These are phyloP conservation scores for Thera britannica DNA, from an alignment of 2,888 invertebrate genomes.

Conservation along the genomic window DNA sequence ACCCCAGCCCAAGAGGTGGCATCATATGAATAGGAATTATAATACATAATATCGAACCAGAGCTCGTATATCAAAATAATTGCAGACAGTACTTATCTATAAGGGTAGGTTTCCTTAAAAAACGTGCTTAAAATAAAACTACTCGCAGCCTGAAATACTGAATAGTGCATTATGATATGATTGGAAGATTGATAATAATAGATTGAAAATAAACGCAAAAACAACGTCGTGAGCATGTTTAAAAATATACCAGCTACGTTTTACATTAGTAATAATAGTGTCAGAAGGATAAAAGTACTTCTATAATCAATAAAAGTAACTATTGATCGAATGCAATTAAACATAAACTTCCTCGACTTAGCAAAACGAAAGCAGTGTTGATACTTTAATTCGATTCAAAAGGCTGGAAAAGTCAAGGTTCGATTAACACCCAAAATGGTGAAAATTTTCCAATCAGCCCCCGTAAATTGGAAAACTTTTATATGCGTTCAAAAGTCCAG, in stretches of 20 bases:
- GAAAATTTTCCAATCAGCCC: constrained; percentile 83
- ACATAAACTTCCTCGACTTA: constrained; percentile 15
- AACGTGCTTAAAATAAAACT: too few relatives aligned
- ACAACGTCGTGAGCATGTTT: too few relatives aligned
- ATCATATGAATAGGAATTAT: background rate
- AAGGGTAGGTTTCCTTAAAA: too few relatives aligned
- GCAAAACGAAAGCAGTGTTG: constrained; percentile 44
- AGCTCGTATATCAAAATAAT: background rate
- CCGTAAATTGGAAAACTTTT: constrained; percentile 85
- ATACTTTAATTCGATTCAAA: constrained; percentile 69
- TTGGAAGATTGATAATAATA: too few relatives aligned
- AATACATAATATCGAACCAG: background rate
- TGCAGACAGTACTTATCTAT: background rate
- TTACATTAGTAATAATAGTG: background rate
- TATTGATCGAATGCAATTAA: background rate
- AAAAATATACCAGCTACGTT: too few relatives aligned
- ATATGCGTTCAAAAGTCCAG: constrained; percentile 83
- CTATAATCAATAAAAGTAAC: too few relatives aligned
- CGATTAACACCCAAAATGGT: constrained; percentile 81
- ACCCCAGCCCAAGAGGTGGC: background rate
- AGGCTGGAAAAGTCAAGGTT: constrained; percentile 75
- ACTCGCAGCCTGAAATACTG: too few relatives aligned
- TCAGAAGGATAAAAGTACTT: background rate
- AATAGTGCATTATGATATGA: too few relatives aligned
- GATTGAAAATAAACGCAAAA: too few relatives aligned